phyloP scores from a whole-genome alignment of 2,888 invertebrate species.

The Acrobasis suavella region DNA sequence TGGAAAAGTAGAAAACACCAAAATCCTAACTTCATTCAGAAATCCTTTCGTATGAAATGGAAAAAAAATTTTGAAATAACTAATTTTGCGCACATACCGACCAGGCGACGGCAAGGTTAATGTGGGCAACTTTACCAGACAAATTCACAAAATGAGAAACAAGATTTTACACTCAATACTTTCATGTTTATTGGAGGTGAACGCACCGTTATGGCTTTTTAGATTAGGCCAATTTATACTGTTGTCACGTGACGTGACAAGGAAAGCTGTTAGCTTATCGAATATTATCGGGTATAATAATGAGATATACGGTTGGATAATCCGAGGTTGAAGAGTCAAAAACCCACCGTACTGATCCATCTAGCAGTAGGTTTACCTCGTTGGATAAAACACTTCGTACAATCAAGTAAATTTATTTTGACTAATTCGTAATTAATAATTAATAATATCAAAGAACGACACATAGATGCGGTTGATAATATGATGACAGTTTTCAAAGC shows the following conservation, averaged over 20 bases:
- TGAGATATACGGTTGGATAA: constrained; percentile 1
- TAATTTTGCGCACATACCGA: background rate
- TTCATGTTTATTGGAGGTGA: constrained; percentile 30
- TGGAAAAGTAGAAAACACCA: too few species aligned
- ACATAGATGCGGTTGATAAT: too few species aligned
- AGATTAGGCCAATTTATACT: constrained; percentile 22
- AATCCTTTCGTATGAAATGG: too few species aligned
- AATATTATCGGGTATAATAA: constrained; percentile 21
- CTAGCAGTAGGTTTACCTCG: too few species aligned
- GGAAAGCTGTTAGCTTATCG: constrained; percentile 23
- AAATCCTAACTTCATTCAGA: too few species aligned
- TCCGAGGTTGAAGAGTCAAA: background rate
- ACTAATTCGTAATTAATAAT: too few species aligned
- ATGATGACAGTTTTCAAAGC: too few species aligned
- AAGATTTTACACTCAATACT: constrained; percentile 56
- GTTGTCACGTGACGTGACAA: constrained; percentile 20
- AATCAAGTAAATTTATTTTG: too few species aligned
- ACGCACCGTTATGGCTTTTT: constrained; percentile 21
- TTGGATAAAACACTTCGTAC: too few species aligned
- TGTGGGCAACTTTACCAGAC: constrained; percentile 42
- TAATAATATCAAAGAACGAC: too few species aligned
- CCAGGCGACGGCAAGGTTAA: constrained; percentile 26
- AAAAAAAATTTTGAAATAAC: too few species aligned
- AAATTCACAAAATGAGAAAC: constrained; percentile 56
- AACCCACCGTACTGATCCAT: too few species aligned